Evolutionary conservation across 1,140 invertebrate genomes (phyloP).

Genomic region (Bombus waltoni): DNA sequence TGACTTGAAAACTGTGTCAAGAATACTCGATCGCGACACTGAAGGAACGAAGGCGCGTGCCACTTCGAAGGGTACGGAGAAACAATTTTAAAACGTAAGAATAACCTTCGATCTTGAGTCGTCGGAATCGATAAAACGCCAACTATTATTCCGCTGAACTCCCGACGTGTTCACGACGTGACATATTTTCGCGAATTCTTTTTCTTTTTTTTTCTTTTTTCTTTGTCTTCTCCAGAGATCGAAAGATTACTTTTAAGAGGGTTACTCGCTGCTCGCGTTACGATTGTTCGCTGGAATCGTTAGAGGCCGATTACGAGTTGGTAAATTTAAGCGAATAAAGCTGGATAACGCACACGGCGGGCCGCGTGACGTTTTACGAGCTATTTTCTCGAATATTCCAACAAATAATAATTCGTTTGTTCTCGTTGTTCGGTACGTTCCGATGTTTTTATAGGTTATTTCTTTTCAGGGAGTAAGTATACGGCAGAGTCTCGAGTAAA

Average conservation of each 20-base stretch:
- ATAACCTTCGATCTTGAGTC: not conserved
- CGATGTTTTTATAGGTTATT: not conserved
- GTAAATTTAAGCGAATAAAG: too few relatives aligned
- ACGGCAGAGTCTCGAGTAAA: too few relatives aligned
- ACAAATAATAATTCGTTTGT: not conserved
- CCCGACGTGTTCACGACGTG: not conserved
- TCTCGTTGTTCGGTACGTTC: not conserved
- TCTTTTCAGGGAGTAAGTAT: not conserved
- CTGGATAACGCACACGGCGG: too few relatives aligned
- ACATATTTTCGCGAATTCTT: not conserved
- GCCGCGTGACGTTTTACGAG: not conserved
- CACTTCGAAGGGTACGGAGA: not conserved
- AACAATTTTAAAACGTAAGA: conserved; percentile 7
- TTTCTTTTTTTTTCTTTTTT: too few relatives aligned
- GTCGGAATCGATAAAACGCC: not conserved
- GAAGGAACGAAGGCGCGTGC: conserved; percentile 4
- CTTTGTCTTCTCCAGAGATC: too few relatives aligned
- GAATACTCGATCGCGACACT: conserved; percentile 44
- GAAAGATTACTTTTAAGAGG: too few relatives aligned
- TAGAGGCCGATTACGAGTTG: too few relatives aligned
- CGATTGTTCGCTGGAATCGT: too few relatives aligned
- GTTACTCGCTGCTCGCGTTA: too few relatives aligned
- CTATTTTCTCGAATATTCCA: not conserved
- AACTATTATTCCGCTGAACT: too few relatives aligned
- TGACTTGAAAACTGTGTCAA: conserved; percentile 60